Percentiles rank a stretch among this genome's conserved stretches.
phyloP scores from a whole-genome alignment of 2,888 invertebrate species.

The Sinopyrophorus schimmeli region DNA sequence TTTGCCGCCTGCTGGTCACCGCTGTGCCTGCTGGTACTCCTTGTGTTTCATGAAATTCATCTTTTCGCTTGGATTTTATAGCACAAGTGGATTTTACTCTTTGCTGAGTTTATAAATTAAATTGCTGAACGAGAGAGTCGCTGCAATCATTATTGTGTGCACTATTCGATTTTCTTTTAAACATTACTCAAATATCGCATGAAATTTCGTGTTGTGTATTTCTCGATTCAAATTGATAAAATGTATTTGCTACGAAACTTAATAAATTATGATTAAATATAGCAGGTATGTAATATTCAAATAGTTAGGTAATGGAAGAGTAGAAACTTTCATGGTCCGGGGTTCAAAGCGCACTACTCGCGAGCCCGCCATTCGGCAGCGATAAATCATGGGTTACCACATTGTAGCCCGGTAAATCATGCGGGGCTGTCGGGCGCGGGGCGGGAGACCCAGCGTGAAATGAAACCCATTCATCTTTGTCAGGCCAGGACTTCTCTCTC shows the following conservation, averaged over 20 bases:
- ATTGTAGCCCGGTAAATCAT: conserved; percentile 71
- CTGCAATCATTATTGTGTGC: no score
- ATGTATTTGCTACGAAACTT: not conserved
- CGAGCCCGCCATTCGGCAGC: conserved; percentile 63
- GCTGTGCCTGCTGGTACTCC: conserved; percentile 49
- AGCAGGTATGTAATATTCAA: conserved; percentile 41
- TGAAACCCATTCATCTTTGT: conserved; percentile 59
- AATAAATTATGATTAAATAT: not conserved
- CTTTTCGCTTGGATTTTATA: conserved; percentile 51
- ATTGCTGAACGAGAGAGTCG: conserved; percentile 20
- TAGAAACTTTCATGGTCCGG: conserved; percentile 41
- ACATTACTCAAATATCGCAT: no score
- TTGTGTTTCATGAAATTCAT: conserved; percentile 51
- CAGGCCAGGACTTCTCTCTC: conserved; percentile 38
- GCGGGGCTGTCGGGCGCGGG: conserved; percentile 56
- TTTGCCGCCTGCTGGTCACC: conserved; percentile 44
- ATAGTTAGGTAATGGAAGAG: conserved; percentile 38
- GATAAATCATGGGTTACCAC: conserved; percentile 72
- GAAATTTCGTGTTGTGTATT: no score
- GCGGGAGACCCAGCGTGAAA: conserved; percentile 61
- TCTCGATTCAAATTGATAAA: not conserved
- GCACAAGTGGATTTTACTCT: conserved; percentile 41
- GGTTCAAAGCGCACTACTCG: conserved; percentile 49
- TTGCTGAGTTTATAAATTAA: conserved; percentile 23
- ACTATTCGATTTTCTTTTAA: no score